Conservation (phyloP, 2,888 invertebrate genomes). For the Graphium colonna region DNA sequence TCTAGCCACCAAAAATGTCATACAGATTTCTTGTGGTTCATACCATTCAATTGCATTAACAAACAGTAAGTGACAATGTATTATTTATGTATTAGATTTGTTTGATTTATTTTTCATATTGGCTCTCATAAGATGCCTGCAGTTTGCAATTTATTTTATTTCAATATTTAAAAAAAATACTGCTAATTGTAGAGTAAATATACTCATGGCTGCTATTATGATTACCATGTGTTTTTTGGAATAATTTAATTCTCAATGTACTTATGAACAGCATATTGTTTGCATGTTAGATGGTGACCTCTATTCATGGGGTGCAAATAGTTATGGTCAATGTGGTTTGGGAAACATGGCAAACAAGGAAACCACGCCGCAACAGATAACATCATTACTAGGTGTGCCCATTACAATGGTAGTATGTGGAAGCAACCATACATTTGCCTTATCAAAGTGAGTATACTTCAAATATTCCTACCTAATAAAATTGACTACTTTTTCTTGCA, state of each 20-base stretch:
- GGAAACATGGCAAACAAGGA: conserved; percentile 81
- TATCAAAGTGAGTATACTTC: conserved; percentile 86
- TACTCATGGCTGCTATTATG: no score
- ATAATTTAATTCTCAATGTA: no score
- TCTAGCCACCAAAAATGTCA: conserved; percentile 86
- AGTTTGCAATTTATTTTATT: no score
- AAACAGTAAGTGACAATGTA: conserved; percentile 82
- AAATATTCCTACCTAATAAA: no score
- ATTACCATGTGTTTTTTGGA: no score
- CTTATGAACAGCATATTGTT: no score
- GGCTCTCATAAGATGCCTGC: no score
- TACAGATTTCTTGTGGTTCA: conserved; percentile 93
- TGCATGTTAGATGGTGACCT: conserved; percentile 88
- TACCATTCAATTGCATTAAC: conserved; percentile 92
- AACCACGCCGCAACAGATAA: conserved; percentile 82
- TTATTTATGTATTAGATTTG: conserved; percentile 6
- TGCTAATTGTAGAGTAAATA: no score
- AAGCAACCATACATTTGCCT: conserved; percentile 88
- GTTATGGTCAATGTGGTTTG: conserved; percentile 89
- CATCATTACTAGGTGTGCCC: conserved; percentile 86
- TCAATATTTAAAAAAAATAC: no score
- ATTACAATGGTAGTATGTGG: conserved; percentile 90
- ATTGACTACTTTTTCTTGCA: no score
- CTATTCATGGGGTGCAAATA: conserved; percentile 92
- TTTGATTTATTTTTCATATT: not conserved